A percentile compares a stretch with the other conserved stretches of the same genome.
phyloP scores from a whole-genome alignment of 30 jellyfish, hydroid and myxozoan species.

The Aurelia sp. region DNA sequence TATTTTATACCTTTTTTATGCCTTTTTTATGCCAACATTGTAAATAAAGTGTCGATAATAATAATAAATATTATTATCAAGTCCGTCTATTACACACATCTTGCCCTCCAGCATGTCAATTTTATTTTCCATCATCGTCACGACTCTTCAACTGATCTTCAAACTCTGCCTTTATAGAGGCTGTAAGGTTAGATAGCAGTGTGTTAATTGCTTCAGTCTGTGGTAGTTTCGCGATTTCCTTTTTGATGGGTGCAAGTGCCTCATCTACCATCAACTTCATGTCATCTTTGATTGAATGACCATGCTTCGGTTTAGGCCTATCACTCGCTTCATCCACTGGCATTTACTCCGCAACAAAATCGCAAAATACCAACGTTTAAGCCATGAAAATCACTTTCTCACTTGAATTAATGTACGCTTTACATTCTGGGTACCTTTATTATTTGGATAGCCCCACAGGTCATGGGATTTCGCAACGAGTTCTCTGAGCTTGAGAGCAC shows the following conservation, averaged over 20 bases:
- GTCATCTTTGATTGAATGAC: conserved; percentile 4
- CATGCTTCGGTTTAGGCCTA: conserved; percentile 13
- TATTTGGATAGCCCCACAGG: too few relatives aligned
- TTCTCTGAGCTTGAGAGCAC: too few relatives aligned
- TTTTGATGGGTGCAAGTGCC: conserved; percentile 8
- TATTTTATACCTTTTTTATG: too few relatives aligned
- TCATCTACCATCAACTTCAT: conserved; percentile 11
- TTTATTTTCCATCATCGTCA: conserved; percentile 6
- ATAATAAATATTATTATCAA: too few relatives aligned
- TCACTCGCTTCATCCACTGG: conserved; percentile 14
- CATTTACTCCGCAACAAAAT: background rate
- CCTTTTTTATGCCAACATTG: too few relatives aligned
- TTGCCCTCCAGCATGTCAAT: conserved; percentile 14
- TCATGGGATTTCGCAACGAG: too few relatives aligned
- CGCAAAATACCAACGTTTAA: background rate
- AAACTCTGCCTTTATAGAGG: conserved; percentile 11
- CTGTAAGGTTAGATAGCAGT: conserved; percentile 10
- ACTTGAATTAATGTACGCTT: too few relatives aligned
- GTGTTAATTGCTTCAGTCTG: conserved; percentile 7
- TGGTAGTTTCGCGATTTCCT: conserved; percentile 8
- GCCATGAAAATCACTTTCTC: conserved; percentile 12
- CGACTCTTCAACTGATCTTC: conserved; percentile 13
- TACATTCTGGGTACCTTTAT: too few relatives aligned
- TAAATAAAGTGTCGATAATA: too few relatives aligned
- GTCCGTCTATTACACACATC: conserved; percentile 12